Base-by-base conservation (phyloP, 2,113 vertebrate genomes). In the Trochalopteron elliotii region DNA sequence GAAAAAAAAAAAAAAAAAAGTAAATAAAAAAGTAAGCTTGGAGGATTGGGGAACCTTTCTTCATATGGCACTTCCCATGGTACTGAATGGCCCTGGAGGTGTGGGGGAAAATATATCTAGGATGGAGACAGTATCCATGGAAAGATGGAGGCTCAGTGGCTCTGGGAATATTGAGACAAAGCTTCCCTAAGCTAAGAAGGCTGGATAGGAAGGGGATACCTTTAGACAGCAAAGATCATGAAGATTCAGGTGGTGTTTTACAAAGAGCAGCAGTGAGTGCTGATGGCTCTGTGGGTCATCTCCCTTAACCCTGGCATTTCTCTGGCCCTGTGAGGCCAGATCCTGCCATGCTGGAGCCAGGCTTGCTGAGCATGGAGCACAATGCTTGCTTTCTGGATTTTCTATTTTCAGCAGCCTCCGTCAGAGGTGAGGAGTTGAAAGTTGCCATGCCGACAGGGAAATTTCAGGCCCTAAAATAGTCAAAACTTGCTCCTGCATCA, bases 401-500 rank as follows among this genome's bases (percentile, higher is more conserved):
- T 87, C 94, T 94, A 96, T 96, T 92, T 89, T 95, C 83, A 85
- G 92, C 88, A 74, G 94, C 93, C 81, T 75, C 94, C 82, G 56
- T 94, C 94, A 97, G 96, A 97, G 97, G 95, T 96, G 86, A 84
- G 95, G 96, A 97, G 71, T 77, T 90, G 88, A 93, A 96, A 97
- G 97, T 98, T 98, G 96, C 97, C 97, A 98, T 98, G 97, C 95
- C 97, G 47, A 98, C 97, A 47, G 94, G 84, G 95, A 98, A 96
- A 97, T 96, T 96, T 94, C 84, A 94, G 96, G 76, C 94, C 97
- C 96, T 97, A 98, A 98, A 98, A 98, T 97, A 98, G 97, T 80
- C 85, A 71, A 74, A 90, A 84, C 75, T 91, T 82, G 94, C 83
- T 96, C 86, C 95, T 65, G 89, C 96, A 94, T 96, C 96, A 89